Base-by-base conservation (phyloP, 1,140 invertebrate genomes). In the Caenorhabditis inopinata region DNA sequence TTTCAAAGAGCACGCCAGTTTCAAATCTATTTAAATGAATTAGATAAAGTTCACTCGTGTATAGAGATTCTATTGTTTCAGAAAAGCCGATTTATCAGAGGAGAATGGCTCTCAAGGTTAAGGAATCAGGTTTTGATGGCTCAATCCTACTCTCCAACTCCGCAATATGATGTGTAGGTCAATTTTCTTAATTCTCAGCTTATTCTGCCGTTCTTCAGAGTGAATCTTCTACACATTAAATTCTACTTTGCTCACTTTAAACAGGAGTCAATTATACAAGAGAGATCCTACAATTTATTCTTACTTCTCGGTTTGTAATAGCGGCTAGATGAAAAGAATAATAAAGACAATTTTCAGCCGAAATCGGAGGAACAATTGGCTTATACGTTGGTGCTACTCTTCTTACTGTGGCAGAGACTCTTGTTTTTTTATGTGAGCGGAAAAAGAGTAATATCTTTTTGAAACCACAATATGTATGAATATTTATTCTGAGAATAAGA, bases 181-280 rank as follows among this genome's bases (percentile, higher is more conserved):
- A n/a, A n/a, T n/a, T n/a, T n/a, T n/a, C n/a, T n/a, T 14, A 9
- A 78, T 21, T 38, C 21, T 32, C 11, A 21, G n/a, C 32, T 18
- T 23, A 38, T 32, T 16, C 18, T 21, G n/a, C 7, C 53, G 3
- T 23, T 23, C 53, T 75, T 42, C 51, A 80, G 79, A 62, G 79
- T 80, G 29, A 80, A 80, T 45, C 51, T 80, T 7, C 51, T 80
- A 0, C 79, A 74, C 38, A 74, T 80, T 18, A 80, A 80, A 21
- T 46, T 80, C 46, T 80, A 80, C 53, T 80, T 80, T 51, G 79
- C 79, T 38, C 79, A 80, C 45, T 80, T 80, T 21, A 80, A 80
- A 45, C 79, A 80, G 21, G 79, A 80, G 46, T 75, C 79, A 0
- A 80, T 80, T 51, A 18, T 80, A 11, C 79, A 80, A 49, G 68